These are phyloP conservation scores for Lichenostomus cassidix DNA, from an alignment of 2,113 vertebrate species.

Conservation along the genomic window DNA sequence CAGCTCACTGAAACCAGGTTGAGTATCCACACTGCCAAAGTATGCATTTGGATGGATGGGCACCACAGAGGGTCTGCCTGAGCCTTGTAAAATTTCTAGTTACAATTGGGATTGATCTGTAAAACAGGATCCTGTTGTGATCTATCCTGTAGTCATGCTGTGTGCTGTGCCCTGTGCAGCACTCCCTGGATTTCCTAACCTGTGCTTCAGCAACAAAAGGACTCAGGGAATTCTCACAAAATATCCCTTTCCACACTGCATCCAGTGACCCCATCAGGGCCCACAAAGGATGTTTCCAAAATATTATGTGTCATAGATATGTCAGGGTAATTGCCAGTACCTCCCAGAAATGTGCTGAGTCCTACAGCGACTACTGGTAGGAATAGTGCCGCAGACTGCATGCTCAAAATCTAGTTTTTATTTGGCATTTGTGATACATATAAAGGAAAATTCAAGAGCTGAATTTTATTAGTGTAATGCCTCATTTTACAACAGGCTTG, in stretches of 20 bases:
- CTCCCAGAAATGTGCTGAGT: background rate
- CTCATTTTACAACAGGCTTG: background rate
- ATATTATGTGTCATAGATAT: background rate
- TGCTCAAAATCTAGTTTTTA: background rate
- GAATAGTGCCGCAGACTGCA: background rate
- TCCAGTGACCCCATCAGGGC: background rate
- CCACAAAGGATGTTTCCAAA: background rate
- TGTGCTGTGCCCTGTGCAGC: background rate
- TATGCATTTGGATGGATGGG: background rate
- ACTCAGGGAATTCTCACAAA: background rate
- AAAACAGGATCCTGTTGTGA: background rate
- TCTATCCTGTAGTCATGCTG: background rate
- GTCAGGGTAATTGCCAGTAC: background rate
- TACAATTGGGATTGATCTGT: background rate
- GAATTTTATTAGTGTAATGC: background rate
- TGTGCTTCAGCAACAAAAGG: background rate
- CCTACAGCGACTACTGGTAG: background rate
- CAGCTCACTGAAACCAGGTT: background rate
- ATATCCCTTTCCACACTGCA: background rate
- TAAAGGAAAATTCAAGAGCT: background rate
- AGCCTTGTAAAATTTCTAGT: background rate
- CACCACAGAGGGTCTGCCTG: background rate
- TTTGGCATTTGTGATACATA: background rate
- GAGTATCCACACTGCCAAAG: background rate
- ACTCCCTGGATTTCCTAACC: background rate